Evolutionary conservation across 2,113 vertebrate genomes (phyloP).

Genomic region (Clinocottus analis): DNA sequence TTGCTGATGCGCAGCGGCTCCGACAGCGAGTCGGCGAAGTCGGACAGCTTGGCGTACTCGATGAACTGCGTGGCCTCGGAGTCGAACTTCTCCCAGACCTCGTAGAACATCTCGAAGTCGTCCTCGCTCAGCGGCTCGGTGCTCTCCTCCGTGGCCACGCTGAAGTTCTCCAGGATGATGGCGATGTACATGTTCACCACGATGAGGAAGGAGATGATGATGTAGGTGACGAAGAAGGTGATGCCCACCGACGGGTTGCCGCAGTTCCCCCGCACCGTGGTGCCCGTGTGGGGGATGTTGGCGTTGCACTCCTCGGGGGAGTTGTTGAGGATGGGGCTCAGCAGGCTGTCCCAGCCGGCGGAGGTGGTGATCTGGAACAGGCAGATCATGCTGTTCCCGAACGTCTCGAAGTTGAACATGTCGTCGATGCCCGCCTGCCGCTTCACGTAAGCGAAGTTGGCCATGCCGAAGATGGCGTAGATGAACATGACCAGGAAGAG

Average conservation of each 20-base stretch:
- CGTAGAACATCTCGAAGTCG: conserved; percentile 99
- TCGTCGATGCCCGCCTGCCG: conserved; percentile 93
- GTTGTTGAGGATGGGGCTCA: conserved; percentile 95
- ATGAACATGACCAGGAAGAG: conserved; percentile 99
- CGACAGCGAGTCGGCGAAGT: conserved; percentile 93
- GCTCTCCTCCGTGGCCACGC: conserved; percentile 98
- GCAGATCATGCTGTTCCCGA: conserved; percentile 98
- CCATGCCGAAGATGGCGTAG: conserved; percentile 98
- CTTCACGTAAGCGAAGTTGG: conserved; percentile 97
- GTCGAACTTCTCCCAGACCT: conserved; percentile 99
- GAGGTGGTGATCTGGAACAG: conserved; percentile 98
- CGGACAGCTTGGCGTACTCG: conserved; percentile 91
- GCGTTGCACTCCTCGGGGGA: conserved; percentile 92
- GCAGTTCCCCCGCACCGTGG: conserved; percentile 88
- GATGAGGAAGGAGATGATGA: conserved; percentile 99
- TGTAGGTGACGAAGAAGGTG: conserved; percentile 98
- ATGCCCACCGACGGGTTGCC: conserved; percentile 97
- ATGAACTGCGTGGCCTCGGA: conserved; percentile 98
- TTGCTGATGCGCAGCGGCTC: conserved; percentile 94
- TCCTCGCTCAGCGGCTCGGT: conserved; percentile 97
- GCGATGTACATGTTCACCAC: conserved; percentile 99
- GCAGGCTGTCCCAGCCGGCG: conserved; percentile 96
- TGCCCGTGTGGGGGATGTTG: conserved; percentile 86
- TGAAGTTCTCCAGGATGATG: conserved; percentile 99
- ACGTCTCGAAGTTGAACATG: conserved; percentile 99